phyloP scores from a whole-genome alignment of 2,888 invertebrate genomes.

The Drosophila austrosaltans region DNA sequence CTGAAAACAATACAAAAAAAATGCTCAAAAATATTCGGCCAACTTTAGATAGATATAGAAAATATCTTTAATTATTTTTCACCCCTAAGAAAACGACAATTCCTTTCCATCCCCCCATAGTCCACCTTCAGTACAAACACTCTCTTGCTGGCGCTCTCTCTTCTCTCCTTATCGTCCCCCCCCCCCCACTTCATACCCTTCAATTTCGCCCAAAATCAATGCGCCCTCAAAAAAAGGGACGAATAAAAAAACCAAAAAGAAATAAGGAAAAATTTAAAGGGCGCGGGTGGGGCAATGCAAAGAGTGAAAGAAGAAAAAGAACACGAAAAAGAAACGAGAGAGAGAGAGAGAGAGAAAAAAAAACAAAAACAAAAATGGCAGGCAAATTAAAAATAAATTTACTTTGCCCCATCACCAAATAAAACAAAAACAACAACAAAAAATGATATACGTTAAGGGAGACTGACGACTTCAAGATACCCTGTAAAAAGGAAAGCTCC shows the following conservation, averaged over 20 bases:
- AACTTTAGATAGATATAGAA: constrained; percentile 2
- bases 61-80: constrained; percentile 20
- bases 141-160: background rate
- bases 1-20: background rate
- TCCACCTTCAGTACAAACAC: background rate
- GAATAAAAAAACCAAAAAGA: background rate
- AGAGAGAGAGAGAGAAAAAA: background rate
- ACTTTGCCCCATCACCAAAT: constrained; percentile 47
- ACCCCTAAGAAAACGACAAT: constrained; percentile 11
- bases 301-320: constrained; percentile 1
- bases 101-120: background rate
- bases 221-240: constrained; percentile 13
- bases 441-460: background rate
- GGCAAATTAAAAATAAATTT: constrained; percentile 62
- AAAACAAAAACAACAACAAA: constrained; percentile 31
- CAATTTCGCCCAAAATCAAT: constrained; percentile 17
- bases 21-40: background rate
- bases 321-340: constrained; percentile 1
- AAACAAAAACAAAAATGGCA: constrained; percentile 22
- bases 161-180: background rate
- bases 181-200: background rate
- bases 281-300: constrained; percentile 8
- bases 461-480: background rate
- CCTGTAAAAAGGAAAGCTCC: background rate
- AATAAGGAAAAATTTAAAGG: background rate